A percentile compares a stretch with the other conserved stretches of the same genome.
These are phyloP conservation scores for Tachysurus vachellii DNA, from an alignment of 2,113 vertebrate species.

Conservation along the genomic window DNA sequence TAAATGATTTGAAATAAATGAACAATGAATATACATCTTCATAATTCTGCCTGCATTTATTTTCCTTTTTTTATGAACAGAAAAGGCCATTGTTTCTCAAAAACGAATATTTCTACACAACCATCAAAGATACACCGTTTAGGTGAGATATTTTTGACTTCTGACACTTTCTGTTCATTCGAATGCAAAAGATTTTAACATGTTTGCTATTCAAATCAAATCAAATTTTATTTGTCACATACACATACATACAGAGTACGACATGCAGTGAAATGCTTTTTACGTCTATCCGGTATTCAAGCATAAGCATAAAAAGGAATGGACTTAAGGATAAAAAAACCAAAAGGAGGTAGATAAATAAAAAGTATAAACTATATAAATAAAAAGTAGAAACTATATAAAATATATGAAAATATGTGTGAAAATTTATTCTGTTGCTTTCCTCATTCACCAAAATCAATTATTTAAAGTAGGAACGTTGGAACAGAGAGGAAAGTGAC, in stretches of 20 bases:
- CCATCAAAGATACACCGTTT: constrained; percentile 90
- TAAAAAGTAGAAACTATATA: no score
- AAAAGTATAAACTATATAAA: no score
- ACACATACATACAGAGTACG: no score
- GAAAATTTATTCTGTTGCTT: no score
- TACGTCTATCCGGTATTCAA: no score
- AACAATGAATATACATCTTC: neutral
- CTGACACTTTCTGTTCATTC: neutral
- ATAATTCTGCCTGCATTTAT: neutral
- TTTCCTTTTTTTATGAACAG: constrained; percentile 62
- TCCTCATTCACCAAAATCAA: neutral
- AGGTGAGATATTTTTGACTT: constrained; percentile 73
- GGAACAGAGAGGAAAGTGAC: neutral
- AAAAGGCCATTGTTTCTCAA: constrained; percentile 87
- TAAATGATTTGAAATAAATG: neutral
- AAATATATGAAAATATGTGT: no score
- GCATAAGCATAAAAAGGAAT: no score
- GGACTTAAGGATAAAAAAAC: no score
- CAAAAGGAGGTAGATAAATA: neutral
- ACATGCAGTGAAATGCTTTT: no score
- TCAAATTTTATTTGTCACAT: no score
- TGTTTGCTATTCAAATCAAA: neutral
- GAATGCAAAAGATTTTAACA: neutral
- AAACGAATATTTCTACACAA: constrained; percentile 93
- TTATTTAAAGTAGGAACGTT: neutral